A percentile compares a stretch with the other conserved stretches of the same genome.
Conservation (phyloP, 2,113 vertebrate genomes). For the Cynopterus brachyotis region DNA sequence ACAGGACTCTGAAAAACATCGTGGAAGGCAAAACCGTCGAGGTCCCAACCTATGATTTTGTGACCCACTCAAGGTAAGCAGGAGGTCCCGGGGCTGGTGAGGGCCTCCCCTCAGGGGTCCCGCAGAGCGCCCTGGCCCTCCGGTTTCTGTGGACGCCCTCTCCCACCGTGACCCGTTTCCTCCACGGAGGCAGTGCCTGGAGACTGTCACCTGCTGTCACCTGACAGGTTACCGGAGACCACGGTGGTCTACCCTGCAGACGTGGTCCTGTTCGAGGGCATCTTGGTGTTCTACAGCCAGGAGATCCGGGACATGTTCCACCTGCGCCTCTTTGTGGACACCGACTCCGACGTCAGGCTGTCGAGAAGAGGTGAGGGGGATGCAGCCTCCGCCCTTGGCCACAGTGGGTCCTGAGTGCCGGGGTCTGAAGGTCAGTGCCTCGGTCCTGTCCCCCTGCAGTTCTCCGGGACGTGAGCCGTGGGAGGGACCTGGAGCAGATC, state of each 20-base stretch:
- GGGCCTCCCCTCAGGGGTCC: background rate
- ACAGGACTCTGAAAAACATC: conserved; percentile 91
- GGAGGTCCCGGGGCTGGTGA: background rate
- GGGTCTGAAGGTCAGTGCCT: background rate
- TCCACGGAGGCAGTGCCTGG: background rate
- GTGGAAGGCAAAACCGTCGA: conserved; percentile 93
- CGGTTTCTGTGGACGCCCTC: background rate
- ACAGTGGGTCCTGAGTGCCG: rapidly evolving
- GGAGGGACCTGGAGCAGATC: conserved; percentile 97
- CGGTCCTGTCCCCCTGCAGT: conserved; percentile 80
- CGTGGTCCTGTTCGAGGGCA: conserved; percentile 96
- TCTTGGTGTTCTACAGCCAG: conserved; percentile 96
- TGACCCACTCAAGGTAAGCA: conserved; percentile 94
- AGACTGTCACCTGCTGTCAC: background rate
- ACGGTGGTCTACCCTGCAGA: conserved; percentile 94
- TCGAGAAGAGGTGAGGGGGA: conserved; percentile 90
- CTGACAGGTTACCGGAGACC: conserved; percentile 88
- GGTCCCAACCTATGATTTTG: conserved; percentile 95
- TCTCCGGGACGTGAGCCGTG: conserved; percentile 94
- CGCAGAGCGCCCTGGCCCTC: background rate
- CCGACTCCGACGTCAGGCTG: conserved; percentile 94
- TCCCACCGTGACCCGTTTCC: background rate
- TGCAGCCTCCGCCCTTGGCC: rapidly evolving
- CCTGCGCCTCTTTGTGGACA: conserved; percentile 98
- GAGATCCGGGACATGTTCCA: conserved; percentile 98